phyloP scores from a whole-genome alignment of 2,888 invertebrate genomes.

The Pyrgus malvae region DNA sequence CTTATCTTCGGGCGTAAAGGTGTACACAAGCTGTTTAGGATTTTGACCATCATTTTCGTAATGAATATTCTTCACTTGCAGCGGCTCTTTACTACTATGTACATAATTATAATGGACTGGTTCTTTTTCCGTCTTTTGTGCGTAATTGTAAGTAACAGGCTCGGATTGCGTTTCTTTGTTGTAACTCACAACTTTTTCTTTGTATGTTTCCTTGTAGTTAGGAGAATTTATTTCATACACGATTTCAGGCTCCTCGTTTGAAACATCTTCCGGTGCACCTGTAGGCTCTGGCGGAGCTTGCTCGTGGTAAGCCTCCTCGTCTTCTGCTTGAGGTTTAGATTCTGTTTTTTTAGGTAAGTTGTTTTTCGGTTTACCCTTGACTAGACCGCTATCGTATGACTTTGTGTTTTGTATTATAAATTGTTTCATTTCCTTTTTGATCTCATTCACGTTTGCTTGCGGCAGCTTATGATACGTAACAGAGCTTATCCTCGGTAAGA shows the following conservation, averaged over 20 bases:
- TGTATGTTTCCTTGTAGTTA: conserved; percentile 64
- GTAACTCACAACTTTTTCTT: conserved; percentile 64
- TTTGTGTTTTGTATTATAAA: conserved; percentile 55
- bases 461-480: conserved; percentile 62
- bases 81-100: conserved; percentile 49
- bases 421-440: conserved; percentile 57
- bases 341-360: conserved; percentile 46
- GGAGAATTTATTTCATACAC: conserved; percentile 67
- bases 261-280: conserved; percentile 40
- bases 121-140: conserved; percentile 50
- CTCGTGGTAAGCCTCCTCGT: conserved; percentile 46
- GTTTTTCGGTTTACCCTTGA: conserved; percentile 49
- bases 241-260: conserved; percentile 58
- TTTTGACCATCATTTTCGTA: conserved; percentile 48
- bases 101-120: conserved; percentile 60
- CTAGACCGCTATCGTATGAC: conserved; percentile 50
- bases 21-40: conserved; percentile 57
- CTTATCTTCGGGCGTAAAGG: conserved; percentile 49
- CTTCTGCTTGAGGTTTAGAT: conserved; percentile 43
- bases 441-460: conserved; percentile 43
- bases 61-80: conserved; percentile 45
- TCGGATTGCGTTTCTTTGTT: conserved; percentile 63
- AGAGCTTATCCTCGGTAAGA: conserved; percentile 62
- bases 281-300: conserved; percentile 38
- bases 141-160: conserved; percentile 58